Percentiles rank a stretch among this genome's conserved stretches.
Conservation (phyloP, 1,140 invertebrate species). For the Mamestra configurata region DNA sequence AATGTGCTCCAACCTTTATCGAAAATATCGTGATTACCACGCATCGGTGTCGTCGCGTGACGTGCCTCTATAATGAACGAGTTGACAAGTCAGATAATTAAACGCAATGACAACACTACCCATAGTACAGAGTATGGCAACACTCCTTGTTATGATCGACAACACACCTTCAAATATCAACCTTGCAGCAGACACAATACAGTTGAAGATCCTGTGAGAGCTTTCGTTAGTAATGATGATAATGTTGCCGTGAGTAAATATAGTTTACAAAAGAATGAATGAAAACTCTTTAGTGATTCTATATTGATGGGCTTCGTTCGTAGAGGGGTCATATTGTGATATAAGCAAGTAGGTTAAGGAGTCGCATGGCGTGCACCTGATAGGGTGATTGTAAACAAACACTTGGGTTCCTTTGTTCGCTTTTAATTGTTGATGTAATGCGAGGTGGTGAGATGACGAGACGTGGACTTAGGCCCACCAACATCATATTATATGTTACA, state of each 20-base stretch:
- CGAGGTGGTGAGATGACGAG: slow-evolving; percentile 3
- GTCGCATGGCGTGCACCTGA: slow-evolving; percentile 13
- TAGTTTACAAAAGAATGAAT: slow-evolving; percentile 26
- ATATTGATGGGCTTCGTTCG: slow-evolving; percentile 1
- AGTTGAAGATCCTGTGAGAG: background rate
- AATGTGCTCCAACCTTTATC: slow-evolving; percentile 7
- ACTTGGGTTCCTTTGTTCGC: slow-evolving; percentile 9
- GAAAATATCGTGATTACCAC: slow-evolving; percentile 27
- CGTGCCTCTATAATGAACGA: slow-evolving; percentile 43
- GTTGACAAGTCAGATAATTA: slow-evolving; percentile 47
- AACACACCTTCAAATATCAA: background rate
- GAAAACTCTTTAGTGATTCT: slow-evolving; percentile 33
- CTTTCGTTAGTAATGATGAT: background rate
- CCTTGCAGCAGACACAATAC: background rate
- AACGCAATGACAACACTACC: slow-evolving; percentile 29
- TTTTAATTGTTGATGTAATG: slow-evolving; percentile 36
- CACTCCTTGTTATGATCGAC: slow-evolving; percentile 2
- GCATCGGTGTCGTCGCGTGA: slow-evolving; percentile 41
- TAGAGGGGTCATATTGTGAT: no score
- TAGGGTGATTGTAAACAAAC: slow-evolving; percentile 38
- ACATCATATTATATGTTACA: no score
- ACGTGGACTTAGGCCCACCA: background rate
- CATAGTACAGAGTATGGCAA: slow-evolving; percentile 24
- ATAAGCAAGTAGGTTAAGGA: slow-evolving; percentile 11
- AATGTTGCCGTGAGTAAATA: slow-evolving; percentile 40